A percentile compares a stretch with the other conserved stretches of the same genome.
Conservation (phyloP, 2,797 vertebrate genomes). For the Calcarius lapponicus region DNA sequence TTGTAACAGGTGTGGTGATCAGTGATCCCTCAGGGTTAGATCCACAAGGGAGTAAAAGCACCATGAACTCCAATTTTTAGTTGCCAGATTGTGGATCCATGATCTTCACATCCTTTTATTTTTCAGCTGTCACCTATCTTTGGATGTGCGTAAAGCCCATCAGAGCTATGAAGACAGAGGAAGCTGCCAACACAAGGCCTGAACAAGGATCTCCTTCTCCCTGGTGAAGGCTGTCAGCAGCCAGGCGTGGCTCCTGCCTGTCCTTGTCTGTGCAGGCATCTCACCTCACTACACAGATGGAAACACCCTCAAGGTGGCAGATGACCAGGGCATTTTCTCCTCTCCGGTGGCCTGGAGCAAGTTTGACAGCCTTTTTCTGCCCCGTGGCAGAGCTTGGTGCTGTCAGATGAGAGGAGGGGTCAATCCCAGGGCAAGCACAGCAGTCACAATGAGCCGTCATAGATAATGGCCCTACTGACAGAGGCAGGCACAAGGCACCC, state of each 20-base stretch:
- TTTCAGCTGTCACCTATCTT: background rate
- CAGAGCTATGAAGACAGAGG: background rate
- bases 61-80: background rate
- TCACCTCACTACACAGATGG: background rate
- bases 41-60: background rate
- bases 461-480: background rate
- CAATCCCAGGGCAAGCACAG: accelerated
- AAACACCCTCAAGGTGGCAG: background rate
- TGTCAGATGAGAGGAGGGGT: background rate
- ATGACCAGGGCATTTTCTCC: background rate
- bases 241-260: background rate
- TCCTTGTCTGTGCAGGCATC: accelerated
- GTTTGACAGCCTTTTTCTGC: background rate
- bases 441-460: accelerated
- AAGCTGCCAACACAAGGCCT: background rate
- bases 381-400: background rate
- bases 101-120: background rate
- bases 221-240: background rate
- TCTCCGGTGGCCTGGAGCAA: background rate
- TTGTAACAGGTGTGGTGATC: constrained; percentile 20
- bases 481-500: background rate
- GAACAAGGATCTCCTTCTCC: background rate
- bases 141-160: background rate
- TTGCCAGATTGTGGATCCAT: background rate
- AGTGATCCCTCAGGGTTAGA: background rate